A percentile compares a stretch with the other conserved stretches of the same genome.
These are phyloP conservation scores for Noctua janthe DNA, from an alignment of 2,888 invertebrate genomes.

Conservation along the genomic window DNA sequence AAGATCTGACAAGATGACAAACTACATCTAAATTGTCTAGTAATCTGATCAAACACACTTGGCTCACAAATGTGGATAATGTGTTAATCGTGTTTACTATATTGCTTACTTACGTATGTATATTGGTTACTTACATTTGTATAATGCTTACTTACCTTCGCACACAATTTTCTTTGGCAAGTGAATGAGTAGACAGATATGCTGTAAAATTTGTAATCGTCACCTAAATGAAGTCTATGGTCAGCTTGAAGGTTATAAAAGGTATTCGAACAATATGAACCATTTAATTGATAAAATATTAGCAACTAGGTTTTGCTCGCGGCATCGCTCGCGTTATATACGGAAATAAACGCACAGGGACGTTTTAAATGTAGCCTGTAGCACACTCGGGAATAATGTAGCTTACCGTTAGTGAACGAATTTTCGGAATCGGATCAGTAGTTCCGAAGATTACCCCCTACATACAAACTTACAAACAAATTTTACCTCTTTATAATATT, in stretches of 20 bases:
- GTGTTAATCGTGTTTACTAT: conserved; percentile 33
- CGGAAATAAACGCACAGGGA: too few species aligned
- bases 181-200: conserved; percentile 25
- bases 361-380: too few species aligned
- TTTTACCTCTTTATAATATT: too few species aligned
- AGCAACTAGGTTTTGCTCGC: background rate
- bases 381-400: too few species aligned
- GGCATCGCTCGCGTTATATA: too few species aligned
- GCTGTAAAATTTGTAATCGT: background rate
- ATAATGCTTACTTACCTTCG: background rate
- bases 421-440: too few species aligned
- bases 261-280: background rate
- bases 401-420: too few species aligned
- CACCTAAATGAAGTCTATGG: background rate
- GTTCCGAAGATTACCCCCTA: too few species aligned
- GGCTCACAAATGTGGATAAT: conserved; percentile 5
- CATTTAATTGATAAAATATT: background rate
- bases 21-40: conserved; percentile 16
- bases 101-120: conserved; percentile 5
- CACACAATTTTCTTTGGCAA: conserved; percentile 24
- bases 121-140: conserved; percentile 1
- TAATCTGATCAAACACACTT: conserved; percentile 53
- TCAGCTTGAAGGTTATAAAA: background rate
- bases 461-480: too few species aligned
- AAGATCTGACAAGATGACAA: conserved; percentile 27